Percentiles rank a stretch among this genome's conserved stretches.
These are phyloP conservation scores for Oopsacas minuta DNA, from an alignment of 37 sponge, comb jelly and placozoan species.

Conservation along the genomic window DNA sequence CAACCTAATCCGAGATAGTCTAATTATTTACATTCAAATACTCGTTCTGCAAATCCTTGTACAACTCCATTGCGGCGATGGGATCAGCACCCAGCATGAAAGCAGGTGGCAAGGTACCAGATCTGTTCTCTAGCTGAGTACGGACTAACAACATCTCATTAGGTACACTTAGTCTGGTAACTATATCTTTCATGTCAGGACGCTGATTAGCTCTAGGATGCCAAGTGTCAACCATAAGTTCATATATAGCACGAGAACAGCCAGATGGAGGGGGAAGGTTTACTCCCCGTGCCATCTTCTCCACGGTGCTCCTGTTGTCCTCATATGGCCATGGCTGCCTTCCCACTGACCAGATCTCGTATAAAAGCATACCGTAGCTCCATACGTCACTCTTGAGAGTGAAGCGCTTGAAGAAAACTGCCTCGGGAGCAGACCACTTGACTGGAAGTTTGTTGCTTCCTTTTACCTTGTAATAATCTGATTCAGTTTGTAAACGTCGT, in stretches of 20 bases:
- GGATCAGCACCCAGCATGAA: background rate
- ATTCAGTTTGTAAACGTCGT: background rate
- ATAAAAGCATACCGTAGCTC: slow-evolving; percentile 13
- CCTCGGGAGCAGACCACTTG: slow-evolving; percentile 18
- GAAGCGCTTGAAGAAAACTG: slow-evolving; percentile 3
- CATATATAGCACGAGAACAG: background rate
- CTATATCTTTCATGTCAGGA: background rate
- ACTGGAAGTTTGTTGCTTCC: background rate
- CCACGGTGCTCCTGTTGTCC: background rate
- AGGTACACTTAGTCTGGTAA: background rate
- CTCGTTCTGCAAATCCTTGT: background rate
- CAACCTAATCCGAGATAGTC: too few relatives aligned
- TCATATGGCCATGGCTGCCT: slow-evolving; percentile 10
- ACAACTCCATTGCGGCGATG: background rate
- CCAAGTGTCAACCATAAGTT: slow-evolving; percentile 6
- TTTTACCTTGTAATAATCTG: background rate
- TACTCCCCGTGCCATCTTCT: background rate
- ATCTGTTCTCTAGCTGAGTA: background rate
- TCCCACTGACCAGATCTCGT: slow-evolving; percentile 10
- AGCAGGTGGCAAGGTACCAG: background rate
- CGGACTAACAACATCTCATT: background rate
- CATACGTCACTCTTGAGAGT: slow-evolving; percentile 3
- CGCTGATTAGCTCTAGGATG: background rate
- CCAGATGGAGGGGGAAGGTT: background rate
- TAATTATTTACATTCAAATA: background rate